These are phyloP conservation scores for Belonocnema kinseyi DNA, from an alignment of 1,140 invertebrate species.

Conservation along the genomic window DNA sequence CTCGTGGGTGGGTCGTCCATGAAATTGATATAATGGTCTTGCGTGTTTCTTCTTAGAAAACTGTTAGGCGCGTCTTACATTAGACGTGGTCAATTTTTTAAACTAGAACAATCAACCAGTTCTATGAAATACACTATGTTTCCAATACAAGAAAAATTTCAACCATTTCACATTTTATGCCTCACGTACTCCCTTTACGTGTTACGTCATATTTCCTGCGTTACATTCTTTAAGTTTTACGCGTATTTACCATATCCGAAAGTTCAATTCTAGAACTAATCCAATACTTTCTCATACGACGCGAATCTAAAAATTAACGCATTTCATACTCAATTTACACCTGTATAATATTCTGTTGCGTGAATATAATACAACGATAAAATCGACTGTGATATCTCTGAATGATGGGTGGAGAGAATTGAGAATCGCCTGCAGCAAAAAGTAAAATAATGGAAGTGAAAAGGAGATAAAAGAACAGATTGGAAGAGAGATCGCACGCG, in stretches of 20 bases:
- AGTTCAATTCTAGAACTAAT: too few relatives aligned
- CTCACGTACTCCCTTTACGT: not conserved
- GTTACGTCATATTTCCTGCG: too few relatives aligned
- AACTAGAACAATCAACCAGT: not conserved
- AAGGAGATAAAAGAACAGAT: not conserved
- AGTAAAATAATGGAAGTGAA: constrained; percentile 7
- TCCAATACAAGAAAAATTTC: not conserved
- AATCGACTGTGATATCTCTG: constrained; percentile 12
- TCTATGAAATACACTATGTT: not conserved
- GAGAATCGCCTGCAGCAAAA: constrained; percentile 4
- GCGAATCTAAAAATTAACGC: not conserved
- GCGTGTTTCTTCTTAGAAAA: constrained; percentile 34
- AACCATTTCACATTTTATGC: not conserved
- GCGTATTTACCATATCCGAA: too few relatives aligned
- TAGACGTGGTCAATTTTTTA: not conserved
- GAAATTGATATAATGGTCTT: constrained; percentile 59
- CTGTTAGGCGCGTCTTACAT: constrained; percentile 39
- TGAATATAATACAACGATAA: not conserved
- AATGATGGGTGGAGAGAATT: not conserved
- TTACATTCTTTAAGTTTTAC: too few relatives aligned
- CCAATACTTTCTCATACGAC: not conserved
- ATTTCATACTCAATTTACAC: not conserved
- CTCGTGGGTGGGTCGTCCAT: constrained; percentile 45
- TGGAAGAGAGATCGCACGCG: not conserved
- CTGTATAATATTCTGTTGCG: not conserved